These are phyloP conservation scores for Antheraea mylitta DNA, from an alignment of 1,140 invertebrate species.

Conservation along the genomic window DNA sequence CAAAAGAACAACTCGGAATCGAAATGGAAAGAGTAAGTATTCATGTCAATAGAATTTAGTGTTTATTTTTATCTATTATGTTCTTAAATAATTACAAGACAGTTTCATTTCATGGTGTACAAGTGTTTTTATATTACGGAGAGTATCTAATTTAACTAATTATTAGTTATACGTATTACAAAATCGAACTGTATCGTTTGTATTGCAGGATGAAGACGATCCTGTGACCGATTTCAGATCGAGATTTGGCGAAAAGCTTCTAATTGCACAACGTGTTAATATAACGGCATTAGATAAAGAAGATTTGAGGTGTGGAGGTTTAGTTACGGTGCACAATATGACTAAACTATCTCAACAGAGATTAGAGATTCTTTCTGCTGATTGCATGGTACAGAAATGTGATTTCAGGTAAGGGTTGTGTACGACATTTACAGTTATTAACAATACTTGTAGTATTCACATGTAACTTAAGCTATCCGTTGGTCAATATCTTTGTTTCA, in stretches of 20 bases:
- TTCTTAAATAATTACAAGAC: too few relatives aligned
- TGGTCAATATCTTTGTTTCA: too few relatives aligned
- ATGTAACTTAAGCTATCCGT: not conserved
- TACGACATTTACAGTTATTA: conserved; percentile 10
- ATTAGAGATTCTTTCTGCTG: conserved; percentile 77
- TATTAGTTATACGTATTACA: not conserved
- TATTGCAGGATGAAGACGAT: conserved; percentile 81
- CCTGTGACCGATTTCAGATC: conserved; percentile 84
- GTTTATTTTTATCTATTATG: too few relatives aligned
- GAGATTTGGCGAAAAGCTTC: conserved; percentile 81
- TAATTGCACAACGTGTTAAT: conserved; percentile 83
- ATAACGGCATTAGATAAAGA: conserved; percentile 84
- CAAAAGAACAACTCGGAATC: conserved; percentile 85
- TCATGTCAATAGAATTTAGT: not conserved
- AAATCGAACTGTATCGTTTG: conserved; percentile 15
- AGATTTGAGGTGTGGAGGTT: conserved; percentile 85
- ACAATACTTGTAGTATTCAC: not conserved
- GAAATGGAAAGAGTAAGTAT: conserved; percentile 81
- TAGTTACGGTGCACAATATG: conserved; percentile 82
- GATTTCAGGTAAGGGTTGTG: conserved; percentile 74
- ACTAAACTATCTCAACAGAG: conserved; percentile 75
- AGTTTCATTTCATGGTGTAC: too few relatives aligned
- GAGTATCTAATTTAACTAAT: not conserved
- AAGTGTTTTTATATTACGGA: too few relatives aligned
- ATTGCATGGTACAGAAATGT: conserved; percentile 87